Evolutionary conservation across 2,888 invertebrate species (phyloP).

Genomic region (Philopedon plagiatum): DNA sequence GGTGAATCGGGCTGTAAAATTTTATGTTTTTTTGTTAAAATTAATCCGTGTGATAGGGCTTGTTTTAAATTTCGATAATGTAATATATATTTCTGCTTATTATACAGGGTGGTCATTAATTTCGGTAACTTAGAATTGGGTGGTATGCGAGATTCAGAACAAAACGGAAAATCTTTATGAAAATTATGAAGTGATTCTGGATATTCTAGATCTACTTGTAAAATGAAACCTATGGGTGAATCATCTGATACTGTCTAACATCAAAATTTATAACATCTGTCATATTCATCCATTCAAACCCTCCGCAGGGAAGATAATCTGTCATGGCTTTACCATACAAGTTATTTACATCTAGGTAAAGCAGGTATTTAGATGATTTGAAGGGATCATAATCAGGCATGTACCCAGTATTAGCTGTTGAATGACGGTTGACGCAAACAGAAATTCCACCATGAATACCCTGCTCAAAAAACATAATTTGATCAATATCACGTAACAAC

Average conservation of each 20-base stretch:
- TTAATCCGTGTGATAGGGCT: too few species aligned
- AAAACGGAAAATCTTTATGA: conserved; percentile 57
- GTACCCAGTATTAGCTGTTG: too few species aligned
- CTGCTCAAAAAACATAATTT: neutral
- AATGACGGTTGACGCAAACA: too few species aligned
- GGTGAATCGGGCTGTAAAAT: too few species aligned
- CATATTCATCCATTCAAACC: conserved; percentile 23
- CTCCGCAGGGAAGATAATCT: conserved; percentile 56
- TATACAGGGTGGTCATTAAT: conserved; percentile 54
- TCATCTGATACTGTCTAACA: conserved; percentile 41
- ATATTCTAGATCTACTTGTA: conserved; percentile 67
- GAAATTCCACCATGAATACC: too few species aligned
- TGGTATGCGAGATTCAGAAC: conserved; percentile 51
- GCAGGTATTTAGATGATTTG: too few species aligned
- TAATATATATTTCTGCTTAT: conserved; percentile 56
- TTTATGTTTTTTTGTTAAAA: too few species aligned
- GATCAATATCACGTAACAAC: neutral
- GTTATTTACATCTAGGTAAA: too few species aligned
- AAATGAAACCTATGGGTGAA: conserved; percentile 54
- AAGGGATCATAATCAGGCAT: too few species aligned
- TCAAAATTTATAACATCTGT: conserved; percentile 43
- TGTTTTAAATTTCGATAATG: too few species aligned
- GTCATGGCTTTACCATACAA: too few species aligned
- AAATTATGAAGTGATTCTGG: conserved; percentile 61
- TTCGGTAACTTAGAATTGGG: conserved; percentile 51